These are phyloP conservation scores for Cyrtorhinus lividipennis DNA, from an alignment of 1,140 invertebrate species.

Conservation along the genomic window DNA sequence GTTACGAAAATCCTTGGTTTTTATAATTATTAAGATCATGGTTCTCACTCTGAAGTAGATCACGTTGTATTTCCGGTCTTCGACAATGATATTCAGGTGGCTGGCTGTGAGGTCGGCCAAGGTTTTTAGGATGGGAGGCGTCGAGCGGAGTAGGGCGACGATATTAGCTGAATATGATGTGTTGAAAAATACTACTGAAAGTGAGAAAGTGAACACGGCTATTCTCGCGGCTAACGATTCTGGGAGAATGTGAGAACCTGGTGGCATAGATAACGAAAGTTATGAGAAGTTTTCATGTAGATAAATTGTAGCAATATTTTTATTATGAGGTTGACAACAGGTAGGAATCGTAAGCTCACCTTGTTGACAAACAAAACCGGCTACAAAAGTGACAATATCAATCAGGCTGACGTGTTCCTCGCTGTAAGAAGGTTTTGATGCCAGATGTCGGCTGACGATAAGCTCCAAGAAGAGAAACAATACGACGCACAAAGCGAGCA, in stretches of 20 bases:
- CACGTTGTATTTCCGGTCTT: constrained; percentile 43
- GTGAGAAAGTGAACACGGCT: constrained; percentile 39
- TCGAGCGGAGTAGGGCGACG: constrained; percentile 50
- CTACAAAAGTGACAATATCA: constrained; percentile 3
- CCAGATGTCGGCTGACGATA: constrained; percentile 11
- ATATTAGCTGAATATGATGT: constrained; percentile 58
- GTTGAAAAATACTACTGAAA: constrained; percentile 44
- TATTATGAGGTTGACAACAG: too few species aligned
- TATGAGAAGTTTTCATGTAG: too few species aligned
- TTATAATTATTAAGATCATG: too few species aligned
- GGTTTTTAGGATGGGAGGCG: constrained; percentile 44
- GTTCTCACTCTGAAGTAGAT: constrained; percentile 36
- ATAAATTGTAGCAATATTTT: too few species aligned
- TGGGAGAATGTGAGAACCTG: constrained; percentile 26
- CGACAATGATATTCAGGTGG: constrained; percentile 40
- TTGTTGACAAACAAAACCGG: constrained; percentile 39
- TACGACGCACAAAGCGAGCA: constrained; percentile 23
- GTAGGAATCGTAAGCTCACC: too few species aligned
- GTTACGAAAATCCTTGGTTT: too few species aligned
- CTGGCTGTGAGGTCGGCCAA: constrained; percentile 43
- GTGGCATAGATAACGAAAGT: too few species aligned
- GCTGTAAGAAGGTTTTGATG: constrained; percentile 3
- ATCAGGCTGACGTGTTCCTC: background rate
- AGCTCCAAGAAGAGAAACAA: constrained; percentile 19
- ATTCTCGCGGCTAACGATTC: constrained; percentile 33